Base-by-base conservation (phyloP, 2,797 vertebrate species). In the Spondyliosoma cantharus region DNA sequence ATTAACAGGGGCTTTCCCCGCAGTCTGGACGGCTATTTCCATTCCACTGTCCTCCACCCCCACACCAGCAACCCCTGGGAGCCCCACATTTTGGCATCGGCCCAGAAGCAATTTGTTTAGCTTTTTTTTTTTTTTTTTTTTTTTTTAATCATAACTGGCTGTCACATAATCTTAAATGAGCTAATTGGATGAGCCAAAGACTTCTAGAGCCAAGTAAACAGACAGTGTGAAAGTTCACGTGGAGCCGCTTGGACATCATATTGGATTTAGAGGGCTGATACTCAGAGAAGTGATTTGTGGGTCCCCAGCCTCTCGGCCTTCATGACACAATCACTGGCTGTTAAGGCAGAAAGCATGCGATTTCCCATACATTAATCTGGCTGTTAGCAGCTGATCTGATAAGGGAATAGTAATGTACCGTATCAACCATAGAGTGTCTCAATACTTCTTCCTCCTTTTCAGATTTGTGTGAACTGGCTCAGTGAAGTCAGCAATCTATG, bases 1-100 rank as follows among this genome's bases (percentile, higher is more conserved):
- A 87, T 87, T 83, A 86, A 79, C 72, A 84, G 94, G 95, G 93
- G 93, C 87, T 93, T 95, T 94, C 94, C 95, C 93, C 84, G 73
- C 32, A n/a, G 85, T 87, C 76, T 74, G 76, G 62, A 29, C 2
- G 4, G 57, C 86, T 93, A 90, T 93, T 94, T 90, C 75, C 63
- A 85, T 84, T 62, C 85, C 25, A 8, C 68, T 58, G 62, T 73
- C 74, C 79, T 83, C 83, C 79, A 58, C 49, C 83, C 84, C 74
- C 87, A 74, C 78, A 70, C 71, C 82, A 64, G 59, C 63, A 53
- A 76, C 81, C 87, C 85, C 83, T 76, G 74, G 83, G 83, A 87
- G 71, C 76, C 78, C 87, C 83, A 81, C 45, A 8, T 57, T 60
- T 75, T 90, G 87, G 89, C 87, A 46, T 64, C 3, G 3, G 46